A percentile compares a stretch with the other conserved stretches of the same genome.
These are phyloP conservation scores for Ianthella basta DNA, from an alignment of 37 sponge, comb jelly and placozoan genomes.

Conservation along the genomic window DNA sequence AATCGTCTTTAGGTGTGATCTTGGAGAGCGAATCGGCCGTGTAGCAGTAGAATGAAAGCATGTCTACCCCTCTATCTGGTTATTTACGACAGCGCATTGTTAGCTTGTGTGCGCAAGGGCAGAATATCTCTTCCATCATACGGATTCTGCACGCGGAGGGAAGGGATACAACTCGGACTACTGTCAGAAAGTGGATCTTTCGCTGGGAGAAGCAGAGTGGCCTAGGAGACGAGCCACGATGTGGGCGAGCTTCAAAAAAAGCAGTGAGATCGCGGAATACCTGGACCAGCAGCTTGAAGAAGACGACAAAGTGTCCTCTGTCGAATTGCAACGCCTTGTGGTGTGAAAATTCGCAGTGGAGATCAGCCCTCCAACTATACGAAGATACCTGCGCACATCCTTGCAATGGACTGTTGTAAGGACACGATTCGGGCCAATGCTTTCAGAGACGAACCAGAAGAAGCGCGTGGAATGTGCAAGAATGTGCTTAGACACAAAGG, in stretches of 20 bases:
- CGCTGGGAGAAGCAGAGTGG: not conserved
- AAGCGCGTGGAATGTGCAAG: not conserved
- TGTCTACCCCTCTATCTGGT: not conserved
- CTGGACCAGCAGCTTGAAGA: not conserved
- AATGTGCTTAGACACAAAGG: not conserved
- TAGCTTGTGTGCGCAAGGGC: not conserved
- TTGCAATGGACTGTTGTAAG: constrained; percentile 13
- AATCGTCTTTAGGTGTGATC: too few relatives aligned
- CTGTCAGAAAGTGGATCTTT: not conserved
- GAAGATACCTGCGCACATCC: not conserved
- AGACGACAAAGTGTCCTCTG: not conserved
- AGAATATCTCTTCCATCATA: not conserved
- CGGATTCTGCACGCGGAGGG: not conserved
- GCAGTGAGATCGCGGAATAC: not conserved
- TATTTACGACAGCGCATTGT: not conserved
- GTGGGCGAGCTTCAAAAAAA: constrained; percentile 5
- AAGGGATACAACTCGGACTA: not conserved
- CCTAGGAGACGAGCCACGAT: not conserved
- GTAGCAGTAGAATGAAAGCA: too few relatives aligned
- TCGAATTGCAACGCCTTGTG: constrained; percentile 6
- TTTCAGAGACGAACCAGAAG: constrained; percentile 6
- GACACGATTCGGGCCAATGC: not conserved
- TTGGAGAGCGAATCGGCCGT: too few relatives aligned
- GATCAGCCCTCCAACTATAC: not conserved
- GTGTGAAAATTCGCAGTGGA: not conserved